Base-by-base conservation (phyloP, 2,113 vertebrate species). In the Nothoprocta perdicaria region DNA sequence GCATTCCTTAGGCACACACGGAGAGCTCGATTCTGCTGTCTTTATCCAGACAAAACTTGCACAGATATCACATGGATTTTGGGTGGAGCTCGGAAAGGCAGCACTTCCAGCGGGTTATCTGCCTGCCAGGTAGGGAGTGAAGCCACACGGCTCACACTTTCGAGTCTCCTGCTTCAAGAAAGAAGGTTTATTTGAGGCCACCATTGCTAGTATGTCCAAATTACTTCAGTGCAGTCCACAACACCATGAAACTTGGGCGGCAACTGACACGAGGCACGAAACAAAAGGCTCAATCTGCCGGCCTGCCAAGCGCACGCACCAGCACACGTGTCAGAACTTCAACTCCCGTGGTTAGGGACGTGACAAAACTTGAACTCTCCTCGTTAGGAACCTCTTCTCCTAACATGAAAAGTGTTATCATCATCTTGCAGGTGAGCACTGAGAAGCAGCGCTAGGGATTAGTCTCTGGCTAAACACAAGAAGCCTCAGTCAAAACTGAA, bases 21-120 rank as follows among this genome's bases (percentile, higher is more conserved):
- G 5, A 87, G 35, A 93, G 40, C 84, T 89, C 33, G 33, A 80
- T 67, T 89, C 81, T 92, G 72, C 84, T 80, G 29, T 55, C 86
- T 92, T 86, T 53, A 94, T 60, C 79, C 79, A 85, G 89, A 89
- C 53, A 91, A 85, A 93, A 89, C 88, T 80, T 75, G 87, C 80
- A 83, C 46, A 89, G 84, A 27, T 93, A 85, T 2, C 31, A 13
- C 92, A 90, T 29, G 73, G 80, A 80, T 80, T 68, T 6, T 57
- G 66, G 91, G 91, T 57, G 91, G 33, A 79, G 46, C 77, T 72
- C 22, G 4, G 5, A 80, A 88, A 83, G 31, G 77, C 52, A 95
- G 66, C 71, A 57, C 73, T 78, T 78, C 84, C 65, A 80, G 68
- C 58, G 90, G 89, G 65, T 63, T 73, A 77, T 68, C 68, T 80